Percentiles rank a stretch among this genome's conserved stretches.
Evolutionary conservation across 2,797 vertebrate species (phyloP).

Genomic region (Cichlasoma orientale): DNA sequence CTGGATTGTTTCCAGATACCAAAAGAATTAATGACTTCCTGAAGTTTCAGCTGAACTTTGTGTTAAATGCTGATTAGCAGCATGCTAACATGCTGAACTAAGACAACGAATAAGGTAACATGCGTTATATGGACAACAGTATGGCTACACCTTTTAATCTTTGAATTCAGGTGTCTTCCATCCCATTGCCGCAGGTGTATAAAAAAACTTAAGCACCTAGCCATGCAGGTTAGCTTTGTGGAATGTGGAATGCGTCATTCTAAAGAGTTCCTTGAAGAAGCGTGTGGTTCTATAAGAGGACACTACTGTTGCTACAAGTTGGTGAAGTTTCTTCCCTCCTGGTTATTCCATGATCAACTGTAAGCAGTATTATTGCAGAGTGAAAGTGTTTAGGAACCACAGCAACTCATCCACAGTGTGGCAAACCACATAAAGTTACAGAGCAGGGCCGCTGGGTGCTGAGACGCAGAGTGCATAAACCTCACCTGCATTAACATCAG

Average conservation of each 20-base stretch:
- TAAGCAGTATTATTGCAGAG: background rate
- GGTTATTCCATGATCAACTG: background rate
- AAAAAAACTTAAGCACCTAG: background rate
- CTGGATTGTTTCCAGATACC: background rate
- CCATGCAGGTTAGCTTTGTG: background rate
- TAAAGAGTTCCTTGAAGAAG: background rate
- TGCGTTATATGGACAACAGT: background rate
- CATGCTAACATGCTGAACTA: background rate
- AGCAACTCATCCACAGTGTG: no score
- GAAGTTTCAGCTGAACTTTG: background rate
- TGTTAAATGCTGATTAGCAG: background rate
- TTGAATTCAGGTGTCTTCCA: background rate
- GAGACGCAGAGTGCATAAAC: no score
- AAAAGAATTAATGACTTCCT: background rate
- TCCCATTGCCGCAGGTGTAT: background rate
- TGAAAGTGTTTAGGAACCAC: background rate
- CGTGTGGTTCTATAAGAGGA: background rate
- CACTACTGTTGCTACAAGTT: no score
- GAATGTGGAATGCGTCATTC: background rate
- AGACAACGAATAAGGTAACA: background rate
- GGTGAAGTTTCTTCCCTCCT: no score
- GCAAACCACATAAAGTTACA: no score
- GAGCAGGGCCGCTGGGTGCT: no score
- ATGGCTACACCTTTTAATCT: background rate
- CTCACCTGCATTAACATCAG: no score